A percentile compares a stretch with the other conserved stretches of the same genome.
These are phyloP conservation scores for Eupithecia pulchellata DNA, from an alignment of 2,888 invertebrate species.

Conservation along the genomic window DNA sequence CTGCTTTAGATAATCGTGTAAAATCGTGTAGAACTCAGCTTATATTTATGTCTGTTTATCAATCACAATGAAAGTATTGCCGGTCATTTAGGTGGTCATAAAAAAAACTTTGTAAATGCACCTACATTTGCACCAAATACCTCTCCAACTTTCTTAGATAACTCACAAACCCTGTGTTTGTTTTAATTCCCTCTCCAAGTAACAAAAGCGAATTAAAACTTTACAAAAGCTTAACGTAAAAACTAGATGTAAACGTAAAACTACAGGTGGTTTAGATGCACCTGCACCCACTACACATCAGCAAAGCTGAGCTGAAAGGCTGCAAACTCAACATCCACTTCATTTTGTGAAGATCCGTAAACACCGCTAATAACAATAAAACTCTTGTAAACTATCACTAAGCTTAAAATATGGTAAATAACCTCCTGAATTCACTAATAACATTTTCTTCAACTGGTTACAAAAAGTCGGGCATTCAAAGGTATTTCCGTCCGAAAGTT, in stretches of 20 bases:
- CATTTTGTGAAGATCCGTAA: neutral
- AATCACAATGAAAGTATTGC: too few relatives aligned
- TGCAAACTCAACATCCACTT: neutral
- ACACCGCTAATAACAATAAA: too few relatives aligned
- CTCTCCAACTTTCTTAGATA: neutral
- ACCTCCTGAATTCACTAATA: too few relatives aligned
- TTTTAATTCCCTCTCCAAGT: too few relatives aligned
- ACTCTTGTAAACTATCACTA: slow-evolving; percentile 4
- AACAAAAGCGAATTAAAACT: neutral
- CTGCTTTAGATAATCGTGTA: too few relatives aligned
- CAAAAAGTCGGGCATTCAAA: neutral
- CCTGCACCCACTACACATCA: neutral
- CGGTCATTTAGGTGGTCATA: too few relatives aligned
- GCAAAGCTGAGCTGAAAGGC: neutral
- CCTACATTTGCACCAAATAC: neutral
- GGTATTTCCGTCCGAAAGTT: neutral
- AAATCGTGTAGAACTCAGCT: too few relatives aligned
- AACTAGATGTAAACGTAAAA: neutral
- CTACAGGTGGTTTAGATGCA: neutral
- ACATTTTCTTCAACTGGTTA: neutral
- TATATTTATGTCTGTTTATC: too few relatives aligned
- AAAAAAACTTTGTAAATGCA: neutral
- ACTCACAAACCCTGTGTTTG: neutral
- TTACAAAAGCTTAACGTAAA: neutral
- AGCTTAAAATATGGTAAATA: too few relatives aligned